Evolutionary conservation across 2,113 vertebrate genomes (phyloP), one percentile per base, ranked within the genome.

Genomic region (Vulpes vulpes): DNA sequence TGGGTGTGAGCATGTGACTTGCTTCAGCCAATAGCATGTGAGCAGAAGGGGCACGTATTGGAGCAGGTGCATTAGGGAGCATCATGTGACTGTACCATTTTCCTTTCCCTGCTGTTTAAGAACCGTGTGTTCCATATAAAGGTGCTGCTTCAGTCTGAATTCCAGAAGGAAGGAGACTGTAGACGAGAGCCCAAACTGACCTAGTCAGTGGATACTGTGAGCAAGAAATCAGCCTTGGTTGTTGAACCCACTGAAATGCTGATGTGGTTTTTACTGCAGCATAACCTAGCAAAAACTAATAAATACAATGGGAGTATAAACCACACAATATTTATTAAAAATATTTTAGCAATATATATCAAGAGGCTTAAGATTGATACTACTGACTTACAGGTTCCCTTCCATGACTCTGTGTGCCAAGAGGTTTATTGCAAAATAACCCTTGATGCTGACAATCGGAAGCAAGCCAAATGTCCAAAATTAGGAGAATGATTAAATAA

Each of bases 401-500:
- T 35, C 49, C 55, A 43, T 49, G 27, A 65, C 5, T 80, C 30
- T 32, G 10, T 27, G 53, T 67, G 59, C 64, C 43, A 92, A 96
- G 57, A 87, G n/a, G 4, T 30, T 92, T 30, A 89, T 8, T 93
- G 43, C 20, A 95, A 76, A 65, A 69, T 83, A 90, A 90, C 12
- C n/a, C 30, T 74, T 90, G 57, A 27, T 38, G 71, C 38, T 96
- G 65, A 89, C 89, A 97, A 90, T 2, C 80, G 35, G 43, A 95
- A 84, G 22, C 15, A 74, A 87, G 43, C 30, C 38, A 59, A 87
- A 92, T 38, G 32, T 60, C 64, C 59, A 71, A 96, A 86, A 95
- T 89, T 91, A 95, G 22, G 35, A 95, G 57, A 89, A 94, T n/a
- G 17, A 84, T 80, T 87, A 79, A 78, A 79, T 85, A 86, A 95